Evolutionary conservation across 2,113 vertebrate species (phyloP), one percentile per base, ranked within the genome.

Genomic region (Cygnus buccinator): DNA sequence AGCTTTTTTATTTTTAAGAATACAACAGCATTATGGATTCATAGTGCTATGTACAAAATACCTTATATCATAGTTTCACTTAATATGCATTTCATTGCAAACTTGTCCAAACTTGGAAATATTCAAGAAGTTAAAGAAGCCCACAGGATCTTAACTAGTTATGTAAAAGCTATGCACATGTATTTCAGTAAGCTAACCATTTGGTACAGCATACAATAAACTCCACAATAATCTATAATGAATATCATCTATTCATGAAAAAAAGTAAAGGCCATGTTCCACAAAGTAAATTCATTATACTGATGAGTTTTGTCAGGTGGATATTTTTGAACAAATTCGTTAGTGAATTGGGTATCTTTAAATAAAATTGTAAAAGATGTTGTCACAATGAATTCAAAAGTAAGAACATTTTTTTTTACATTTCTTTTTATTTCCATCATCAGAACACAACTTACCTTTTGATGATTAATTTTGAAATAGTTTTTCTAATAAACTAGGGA

Each of bases 401-500:
- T 37, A 81, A 43, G 37, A 55, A 94, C 17, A 46, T 6, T 67
- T 72, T 52, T 91, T 73, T 43, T 86, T 71, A 70, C 35, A 43
- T 78, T 90, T 50, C 14, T 65, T 95, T 95, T 95, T 70, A 77
- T 79, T 95, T 95, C 63, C 78, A 87, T 78, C 74, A 75, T 87
- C 82, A 93, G 67, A 63, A 90, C 81, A 95, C 74, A 94, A 78
- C 35, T 87, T 88, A 89, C 63, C 43, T 96, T 97, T 92, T 79
- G 74, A 77, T 66, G 33, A 87, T 67, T 96, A 80, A 87, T 95
- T 97, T 97, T 88, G 61, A 93, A 93, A 84, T 89, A 81, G 71
- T 86, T 97, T 90, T 94, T 67, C 86, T 95, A 96, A 95, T 82
- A 95, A 96, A 97, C 55, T n/a, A 78, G 54, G 29, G 62, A 95